These are phyloP conservation scores for Caranx ignobilis DNA, from an alignment of 2,113 vertebrate species.

Conservation along the genomic window DNA sequence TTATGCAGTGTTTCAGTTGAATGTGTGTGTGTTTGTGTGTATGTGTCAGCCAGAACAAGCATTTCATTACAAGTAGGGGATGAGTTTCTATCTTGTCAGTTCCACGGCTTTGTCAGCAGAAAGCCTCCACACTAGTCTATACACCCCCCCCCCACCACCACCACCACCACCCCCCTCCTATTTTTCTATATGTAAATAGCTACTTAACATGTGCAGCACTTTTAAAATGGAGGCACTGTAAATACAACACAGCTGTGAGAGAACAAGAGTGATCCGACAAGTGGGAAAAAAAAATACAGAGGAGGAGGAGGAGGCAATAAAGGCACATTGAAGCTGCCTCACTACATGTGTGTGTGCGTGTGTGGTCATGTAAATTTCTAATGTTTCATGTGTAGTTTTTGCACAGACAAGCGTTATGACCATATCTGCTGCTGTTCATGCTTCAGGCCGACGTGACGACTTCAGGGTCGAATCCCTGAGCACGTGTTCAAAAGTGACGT, in stretches of 20 bases:
- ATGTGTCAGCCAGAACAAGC: slow-evolving; percentile 61
- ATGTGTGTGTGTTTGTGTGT: slow-evolving; percentile 39
- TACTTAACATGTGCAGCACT: slow-evolving; percentile 64
- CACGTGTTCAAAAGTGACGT: slow-evolving; percentile 4
- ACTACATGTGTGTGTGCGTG: slow-evolving; percentile 8
- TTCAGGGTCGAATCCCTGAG: background rate
- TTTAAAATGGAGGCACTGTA: slow-evolving; percentile 69
- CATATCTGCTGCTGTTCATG: slow-evolving; percentile 53
- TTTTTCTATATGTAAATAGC: slow-evolving; percentile 80
- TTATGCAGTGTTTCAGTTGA: slow-evolving; percentile 59
- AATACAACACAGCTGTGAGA: slow-evolving; percentile 58
- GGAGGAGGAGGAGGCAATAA: background rate
- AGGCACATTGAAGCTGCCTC: slow-evolving; percentile 57
- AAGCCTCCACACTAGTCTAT: slow-evolving; percentile 24
- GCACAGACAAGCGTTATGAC: background rate
- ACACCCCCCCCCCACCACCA: background rate
- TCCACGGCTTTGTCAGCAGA: slow-evolving; percentile 45
- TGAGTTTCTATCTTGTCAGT: slow-evolving; percentile 16
- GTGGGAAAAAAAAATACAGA: background rate
- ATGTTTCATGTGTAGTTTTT: slow-evolving; percentile 39
- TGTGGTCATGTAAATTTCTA: slow-evolving; percentile 40
- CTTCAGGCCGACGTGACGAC: slow-evolving; percentile 21
- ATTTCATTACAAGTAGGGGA: slow-evolving; percentile 55
- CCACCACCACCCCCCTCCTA: slow-evolving; percentile 28
- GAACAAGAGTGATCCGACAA: background rate